Conservation (phyloP, 2,797 vertebrate species). For the Liparis tanakae region DNA sequence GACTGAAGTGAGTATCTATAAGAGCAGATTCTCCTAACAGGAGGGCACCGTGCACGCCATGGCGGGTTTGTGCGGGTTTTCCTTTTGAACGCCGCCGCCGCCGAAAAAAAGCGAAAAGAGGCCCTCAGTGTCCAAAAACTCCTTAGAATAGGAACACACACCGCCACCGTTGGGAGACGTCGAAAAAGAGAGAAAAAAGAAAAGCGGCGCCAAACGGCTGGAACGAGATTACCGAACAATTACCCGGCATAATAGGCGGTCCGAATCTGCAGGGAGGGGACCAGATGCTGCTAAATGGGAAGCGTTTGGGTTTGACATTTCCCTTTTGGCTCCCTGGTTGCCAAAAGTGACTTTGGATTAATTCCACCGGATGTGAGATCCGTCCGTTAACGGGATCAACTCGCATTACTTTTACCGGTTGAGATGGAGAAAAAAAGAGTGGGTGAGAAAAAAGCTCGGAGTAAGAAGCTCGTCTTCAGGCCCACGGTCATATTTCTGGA, state of each 20-base stretch:
- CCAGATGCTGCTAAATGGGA: conserved; percentile 58
- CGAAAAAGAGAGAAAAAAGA: background rate
- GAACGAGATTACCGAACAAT: conserved; percentile 56
- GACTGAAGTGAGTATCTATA: conserved; percentile 71
- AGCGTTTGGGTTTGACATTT: conserved; percentile 69
- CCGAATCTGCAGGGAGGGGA: conserved; percentile 35
- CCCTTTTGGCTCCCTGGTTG: conserved; percentile 57
- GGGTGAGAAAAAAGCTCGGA: background rate
- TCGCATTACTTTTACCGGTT: conserved; percentile 20
- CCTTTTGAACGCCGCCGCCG: conserved; percentile 44
- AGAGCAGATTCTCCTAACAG: conserved; percentile 71
- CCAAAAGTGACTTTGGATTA: conserved; percentile 21
- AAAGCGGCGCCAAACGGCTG: conserved; percentile 20
- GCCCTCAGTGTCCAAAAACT: conserved; percentile 24
- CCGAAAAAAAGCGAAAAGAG: conserved; percentile 40
- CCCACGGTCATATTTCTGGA: background rate
- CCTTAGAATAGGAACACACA: conserved; percentile 36
- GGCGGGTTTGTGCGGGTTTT: conserved; percentile 40
- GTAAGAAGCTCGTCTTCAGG: background rate
- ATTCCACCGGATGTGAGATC: conserved; percentile 19
- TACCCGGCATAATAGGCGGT: conserved; percentile 58
- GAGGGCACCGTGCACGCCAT: conserved; percentile 46
- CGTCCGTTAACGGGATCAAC: conserved; percentile 29
- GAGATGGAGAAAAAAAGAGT: conserved; percentile 6
- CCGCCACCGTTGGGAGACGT: conserved; percentile 25